Base-by-base conservation (phyloP, 2,888 invertebrate species). In the Hymenopus coronatus region DNA sequence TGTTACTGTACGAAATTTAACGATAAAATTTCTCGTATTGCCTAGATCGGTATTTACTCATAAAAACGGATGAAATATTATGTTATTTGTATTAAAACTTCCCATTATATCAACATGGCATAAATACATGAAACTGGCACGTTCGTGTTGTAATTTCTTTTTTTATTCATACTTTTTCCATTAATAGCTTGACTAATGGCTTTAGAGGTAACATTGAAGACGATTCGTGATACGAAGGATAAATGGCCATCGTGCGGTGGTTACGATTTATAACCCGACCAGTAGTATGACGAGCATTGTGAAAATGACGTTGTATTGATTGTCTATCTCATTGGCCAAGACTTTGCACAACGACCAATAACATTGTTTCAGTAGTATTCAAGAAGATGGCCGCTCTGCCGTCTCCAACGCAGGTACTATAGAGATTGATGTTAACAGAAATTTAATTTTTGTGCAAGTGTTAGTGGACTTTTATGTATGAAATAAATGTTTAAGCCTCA, bases 361-460 rank as follows among this genome's bases (percentile, higher is more conserved):
- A 90, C 89, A 87, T 40, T 89, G 82, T 81, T 89, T 84, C 83
- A 83, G 82, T 12, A 89, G 70, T 83, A 88, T 83, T 85, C 88
- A 90, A 92, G 96, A 97, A 96, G 94, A 97, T 97, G 97, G 97
- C 97, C 95, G 96, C 96, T 94, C 95, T 97, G 96, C 97, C 96
- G 94, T 97, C 96, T 95, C 96, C 97, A 94, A 96, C 96, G 94
- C 96, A 96, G 96, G 96, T 97, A 96, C 82, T 94, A 94, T 92
- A 83, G 87, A 28, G 27, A 84, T 89, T 70, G 86, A 87, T 70
- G 83, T 87, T 82, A 25, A 82, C 40, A 70, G 54, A 70, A 70
- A 70, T 70, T 70, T 70, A n/a, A 8, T 25, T 84, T 27, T 82
- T 30, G 30, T 85, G 82, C 30, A 30, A 88, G 15, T 85, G 82